Evolutionary conservation across 1,140 invertebrate species (phyloP).

Genomic region (Lepidurus packardi): DNA sequence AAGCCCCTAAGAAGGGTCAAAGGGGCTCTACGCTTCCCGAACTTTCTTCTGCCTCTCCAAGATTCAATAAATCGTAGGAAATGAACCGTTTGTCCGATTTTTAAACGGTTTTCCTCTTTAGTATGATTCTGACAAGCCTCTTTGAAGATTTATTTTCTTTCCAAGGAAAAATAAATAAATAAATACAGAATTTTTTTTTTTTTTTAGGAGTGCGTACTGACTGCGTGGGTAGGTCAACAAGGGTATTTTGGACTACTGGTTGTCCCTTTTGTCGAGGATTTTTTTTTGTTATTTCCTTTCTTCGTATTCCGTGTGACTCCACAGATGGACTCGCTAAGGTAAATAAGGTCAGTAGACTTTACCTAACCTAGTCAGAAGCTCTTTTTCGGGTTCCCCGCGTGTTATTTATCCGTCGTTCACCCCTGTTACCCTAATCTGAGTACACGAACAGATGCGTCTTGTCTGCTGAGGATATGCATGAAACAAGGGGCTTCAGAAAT

Average conservation of each 20-base stretch:
- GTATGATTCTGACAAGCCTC: too few species aligned
- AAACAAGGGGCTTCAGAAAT: constrained; percentile 9
- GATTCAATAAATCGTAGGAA: too few species aligned
- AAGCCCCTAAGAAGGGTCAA: too few species aligned
- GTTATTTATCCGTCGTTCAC: constrained; percentile 18
- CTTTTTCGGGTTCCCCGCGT: not conserved
- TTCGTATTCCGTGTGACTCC: not conserved
- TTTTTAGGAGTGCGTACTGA: too few species aligned
- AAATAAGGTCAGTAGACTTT: constrained; percentile 19
- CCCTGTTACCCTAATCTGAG: constrained; percentile 3
- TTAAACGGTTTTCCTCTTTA: too few species aligned
- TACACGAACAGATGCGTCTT: not conserved
- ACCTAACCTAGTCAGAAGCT: not conserved
- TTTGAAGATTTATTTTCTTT: too few species aligned
- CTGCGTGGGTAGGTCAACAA: not conserved
- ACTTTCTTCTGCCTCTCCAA: too few species aligned
- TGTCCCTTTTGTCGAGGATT: not conserved
- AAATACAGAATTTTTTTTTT: too few species aligned
- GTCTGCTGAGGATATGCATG: constrained; percentile 5
- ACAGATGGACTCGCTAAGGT: constrained; percentile 18
- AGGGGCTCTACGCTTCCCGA: too few species aligned
- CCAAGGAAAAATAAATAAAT: too few species aligned
- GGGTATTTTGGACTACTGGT: not conserved
- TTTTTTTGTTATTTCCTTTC: not conserved
- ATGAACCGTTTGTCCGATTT: too few species aligned